Conservation (phyloP, 2,797 vertebrate genomes). For the Triplophysa yarkandensis region DNA sequence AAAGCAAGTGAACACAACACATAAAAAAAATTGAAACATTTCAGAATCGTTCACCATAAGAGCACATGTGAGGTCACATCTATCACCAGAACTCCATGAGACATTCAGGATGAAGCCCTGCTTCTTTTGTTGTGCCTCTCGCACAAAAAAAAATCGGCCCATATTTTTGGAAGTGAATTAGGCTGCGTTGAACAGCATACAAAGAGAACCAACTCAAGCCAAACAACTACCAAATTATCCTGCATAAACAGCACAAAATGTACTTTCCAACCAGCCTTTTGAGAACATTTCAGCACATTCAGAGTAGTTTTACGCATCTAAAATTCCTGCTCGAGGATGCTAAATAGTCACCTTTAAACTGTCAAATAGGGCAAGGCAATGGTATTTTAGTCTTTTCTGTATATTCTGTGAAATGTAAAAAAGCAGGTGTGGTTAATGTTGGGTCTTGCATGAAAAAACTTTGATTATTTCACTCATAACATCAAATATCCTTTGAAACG, state of each 20-base stretch:
- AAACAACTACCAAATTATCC: constrained; percentile 59
- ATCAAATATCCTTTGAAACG: too few relatives aligned
- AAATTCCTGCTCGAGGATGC: not conserved
- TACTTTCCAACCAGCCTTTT: constrained; percentile 9
- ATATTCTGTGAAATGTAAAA: too few relatives aligned
- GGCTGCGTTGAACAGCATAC: constrained; percentile 59
- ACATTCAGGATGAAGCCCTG: constrained; percentile 36
- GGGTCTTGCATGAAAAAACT: too few relatives aligned
- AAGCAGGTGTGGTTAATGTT: too few relatives aligned
- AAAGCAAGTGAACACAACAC: not conserved
- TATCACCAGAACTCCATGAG: constrained; percentile 39
- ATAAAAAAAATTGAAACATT: not conserved
- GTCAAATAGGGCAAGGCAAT: not conserved
- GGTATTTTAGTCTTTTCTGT: too few relatives aligned
- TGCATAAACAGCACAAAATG: constrained; percentile 44
- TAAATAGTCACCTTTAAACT: not conserved
- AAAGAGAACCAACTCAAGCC: constrained; percentile 55
- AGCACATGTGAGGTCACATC: constrained; percentile 32
- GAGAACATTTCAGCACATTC: not conserved
- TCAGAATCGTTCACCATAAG: not conserved
- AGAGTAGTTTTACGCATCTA: not conserved
- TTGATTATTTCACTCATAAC: too few relatives aligned
- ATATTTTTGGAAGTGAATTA: constrained; percentile 48
- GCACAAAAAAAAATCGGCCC: constrained; percentile 48
- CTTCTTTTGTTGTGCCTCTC: constrained; percentile 42